Percentiles rank a stretch among this genome's conserved stretches.
phyloP scores from a whole-genome alignment of 2,888 invertebrate genomes.

The Ischnus inquisitorius region DNA sequence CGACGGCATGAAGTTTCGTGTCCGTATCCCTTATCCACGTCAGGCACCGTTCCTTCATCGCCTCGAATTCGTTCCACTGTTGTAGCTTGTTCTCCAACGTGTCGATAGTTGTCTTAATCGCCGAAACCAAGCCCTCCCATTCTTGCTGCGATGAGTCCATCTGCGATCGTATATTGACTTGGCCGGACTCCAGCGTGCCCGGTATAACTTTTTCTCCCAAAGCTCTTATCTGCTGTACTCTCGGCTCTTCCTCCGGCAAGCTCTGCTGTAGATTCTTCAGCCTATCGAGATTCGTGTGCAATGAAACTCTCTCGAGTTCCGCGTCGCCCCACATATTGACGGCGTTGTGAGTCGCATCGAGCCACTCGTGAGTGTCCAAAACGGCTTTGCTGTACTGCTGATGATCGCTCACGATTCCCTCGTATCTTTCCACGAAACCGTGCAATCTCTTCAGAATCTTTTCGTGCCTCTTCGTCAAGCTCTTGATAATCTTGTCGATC shows the following conservation, averaged over 20 bases:
- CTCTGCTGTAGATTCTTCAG: conserved; percentile 91
- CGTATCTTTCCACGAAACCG: conserved; percentile 93
- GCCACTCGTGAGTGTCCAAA: conserved; percentile 94
- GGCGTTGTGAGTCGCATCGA: conserved; percentile 93
- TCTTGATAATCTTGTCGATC: conserved; percentile 90
- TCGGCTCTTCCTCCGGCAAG: conserved; percentile 94
- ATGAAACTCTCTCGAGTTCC: conserved; percentile 93
- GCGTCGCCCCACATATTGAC: conserved; percentile 94
- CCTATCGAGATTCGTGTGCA: conserved; percentile 95
- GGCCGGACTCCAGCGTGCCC: conserved; percentile 93
- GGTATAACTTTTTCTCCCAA: conserved; percentile 96
- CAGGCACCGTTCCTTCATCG: conserved; percentile 93
- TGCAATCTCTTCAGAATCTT: conserved; percentile 90
- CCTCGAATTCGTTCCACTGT: conserved; percentile 97
- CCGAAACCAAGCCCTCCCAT: conserved; percentile 94
- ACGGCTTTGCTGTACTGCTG: conserved; percentile 95
- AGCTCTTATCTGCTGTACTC: conserved; percentile 92
- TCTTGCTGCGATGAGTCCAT: conserved; percentile 95
- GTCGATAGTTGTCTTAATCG: conserved; percentile 92
- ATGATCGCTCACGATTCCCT: conserved; percentile 95
- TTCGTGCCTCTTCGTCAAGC: conserved; percentile 91
- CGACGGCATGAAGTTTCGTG: conserved; percentile 94
- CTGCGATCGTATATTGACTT: conserved; percentile 94
- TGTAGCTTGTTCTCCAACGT: conserved; percentile 93
- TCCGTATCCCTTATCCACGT: conserved; percentile 96